phyloP scores from a whole-genome alignment of 2,113 vertebrate species.

The Toxostoma redivivum region DNA sequence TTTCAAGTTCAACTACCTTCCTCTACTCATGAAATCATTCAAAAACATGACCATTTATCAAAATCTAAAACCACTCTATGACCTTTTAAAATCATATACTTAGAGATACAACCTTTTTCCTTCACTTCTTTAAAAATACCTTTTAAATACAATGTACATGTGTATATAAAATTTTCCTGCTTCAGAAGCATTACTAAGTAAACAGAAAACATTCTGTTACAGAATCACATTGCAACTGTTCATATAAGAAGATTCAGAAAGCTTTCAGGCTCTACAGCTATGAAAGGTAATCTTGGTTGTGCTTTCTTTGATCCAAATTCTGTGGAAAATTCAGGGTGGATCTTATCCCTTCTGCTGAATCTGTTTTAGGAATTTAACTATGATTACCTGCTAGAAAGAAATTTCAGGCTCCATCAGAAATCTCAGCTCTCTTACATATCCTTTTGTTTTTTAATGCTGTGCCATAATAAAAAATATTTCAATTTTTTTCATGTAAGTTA shows the following conservation, averaged over 20 bases:
- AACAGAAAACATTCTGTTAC: background rate
- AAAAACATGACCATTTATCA: background rate
- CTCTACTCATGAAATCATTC: background rate
- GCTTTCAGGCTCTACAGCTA: background rate
- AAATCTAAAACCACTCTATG: background rate
- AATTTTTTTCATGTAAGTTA: background rate
- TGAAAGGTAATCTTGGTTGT: background rate
- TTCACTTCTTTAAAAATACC: background rate
- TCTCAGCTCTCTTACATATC: background rate
- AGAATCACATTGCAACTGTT: background rate
- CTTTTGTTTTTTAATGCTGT: background rate
- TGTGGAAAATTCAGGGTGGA: background rate
- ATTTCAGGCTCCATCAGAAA: background rate
- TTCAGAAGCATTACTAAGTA: background rate
- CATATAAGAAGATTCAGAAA: background rate
- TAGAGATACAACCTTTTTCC: background rate
- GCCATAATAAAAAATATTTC: background rate
- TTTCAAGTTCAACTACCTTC: background rate
- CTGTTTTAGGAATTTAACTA: background rate
- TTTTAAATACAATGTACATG: background rate
- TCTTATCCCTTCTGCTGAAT: background rate
- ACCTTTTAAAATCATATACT: background rate
- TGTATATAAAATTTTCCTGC: background rate
- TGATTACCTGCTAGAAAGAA: background rate
- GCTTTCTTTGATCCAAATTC: background rate